Evolutionary conservation across 2,113 vertebrate species (phyloP).

Genomic region (Catharus minimus): DNA sequence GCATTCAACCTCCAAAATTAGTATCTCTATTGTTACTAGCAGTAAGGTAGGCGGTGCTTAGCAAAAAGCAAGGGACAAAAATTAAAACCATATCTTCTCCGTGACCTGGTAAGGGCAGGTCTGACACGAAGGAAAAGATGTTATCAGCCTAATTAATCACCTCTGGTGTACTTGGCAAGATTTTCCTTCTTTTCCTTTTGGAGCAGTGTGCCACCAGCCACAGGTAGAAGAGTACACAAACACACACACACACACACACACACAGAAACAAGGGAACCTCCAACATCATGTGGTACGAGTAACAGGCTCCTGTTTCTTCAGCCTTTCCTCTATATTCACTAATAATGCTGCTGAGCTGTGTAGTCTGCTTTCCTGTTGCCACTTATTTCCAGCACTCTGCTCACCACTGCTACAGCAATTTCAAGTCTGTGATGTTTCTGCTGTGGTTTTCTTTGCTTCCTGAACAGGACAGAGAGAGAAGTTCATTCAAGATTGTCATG

Average conservation of each 20-base stretch:
- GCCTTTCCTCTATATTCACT: not conserved
- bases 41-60: not conserved
- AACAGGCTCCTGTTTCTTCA: not conserved
- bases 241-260: not conserved
- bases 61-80: not conserved
- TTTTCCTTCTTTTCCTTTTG: not conserved
- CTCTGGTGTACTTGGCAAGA: not conserved
- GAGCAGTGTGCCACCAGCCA: not conserved
- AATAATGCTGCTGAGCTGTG: rapidly evolving
- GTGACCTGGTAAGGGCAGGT: not conserved
- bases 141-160: not conserved
- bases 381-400: not conserved
- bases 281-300: not conserved
- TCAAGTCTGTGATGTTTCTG: not conserved
- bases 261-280: not conserved
- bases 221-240: not conserved
- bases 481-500: not conserved
- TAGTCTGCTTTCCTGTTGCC: not conserved
- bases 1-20: not conserved
- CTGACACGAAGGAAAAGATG: not conserved
- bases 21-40: not conserved
- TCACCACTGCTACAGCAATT: not conserved
- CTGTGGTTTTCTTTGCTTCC: not conserved
- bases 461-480: not conserved
- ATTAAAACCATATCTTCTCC: not conserved